phyloP scores from a whole-genome alignment of 2,797 vertebrate species.

The Triplophysa yarkandensis region DNA sequence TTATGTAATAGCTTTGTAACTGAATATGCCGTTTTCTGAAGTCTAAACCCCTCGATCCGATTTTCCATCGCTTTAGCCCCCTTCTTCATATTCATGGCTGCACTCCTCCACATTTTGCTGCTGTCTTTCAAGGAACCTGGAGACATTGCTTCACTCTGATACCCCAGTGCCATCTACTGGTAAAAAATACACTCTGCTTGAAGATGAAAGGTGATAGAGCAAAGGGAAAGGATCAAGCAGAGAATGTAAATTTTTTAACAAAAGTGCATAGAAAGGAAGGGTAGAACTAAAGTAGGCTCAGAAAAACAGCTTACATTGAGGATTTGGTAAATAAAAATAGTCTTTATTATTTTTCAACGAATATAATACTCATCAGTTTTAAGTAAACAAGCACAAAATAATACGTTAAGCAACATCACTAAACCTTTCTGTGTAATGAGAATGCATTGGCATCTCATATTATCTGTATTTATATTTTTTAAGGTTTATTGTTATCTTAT shows the following conservation, averaged over 20 bases:
- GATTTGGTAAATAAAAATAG: neutral
- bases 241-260: constrained; percentile 14
- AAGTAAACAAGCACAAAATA: constrained; percentile 9
- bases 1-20: constrained; percentile 53
- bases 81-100: constrained; percentile 31
- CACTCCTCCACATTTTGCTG: constrained; percentile 17
- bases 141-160: constrained; percentile 22
- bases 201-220: neutral
- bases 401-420: neutral
- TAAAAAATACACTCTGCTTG: neutral
- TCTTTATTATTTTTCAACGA: too few relatives aligned
- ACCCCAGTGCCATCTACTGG: constrained; percentile 58
- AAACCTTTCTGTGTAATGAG: constrained; percentile 4
- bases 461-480: neutral
- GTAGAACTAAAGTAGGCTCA: neutral
- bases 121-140: neutral
- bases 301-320: constrained; percentile 1
- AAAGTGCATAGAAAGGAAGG: neutral
- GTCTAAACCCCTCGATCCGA: constrained; percentile 41
- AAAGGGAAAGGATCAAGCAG: neutral
- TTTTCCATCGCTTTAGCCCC: constrained; percentile 41
- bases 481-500: neutral
- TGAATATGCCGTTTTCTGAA: constrained; percentile 46
- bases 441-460: neutral
- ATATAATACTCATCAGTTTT: too few relatives aligned